A percentile compares a stretch with the other conserved stretches of the same genome.
Conservation (phyloP, 2,113 vertebrate species). For the Strigops habroptila region DNA sequence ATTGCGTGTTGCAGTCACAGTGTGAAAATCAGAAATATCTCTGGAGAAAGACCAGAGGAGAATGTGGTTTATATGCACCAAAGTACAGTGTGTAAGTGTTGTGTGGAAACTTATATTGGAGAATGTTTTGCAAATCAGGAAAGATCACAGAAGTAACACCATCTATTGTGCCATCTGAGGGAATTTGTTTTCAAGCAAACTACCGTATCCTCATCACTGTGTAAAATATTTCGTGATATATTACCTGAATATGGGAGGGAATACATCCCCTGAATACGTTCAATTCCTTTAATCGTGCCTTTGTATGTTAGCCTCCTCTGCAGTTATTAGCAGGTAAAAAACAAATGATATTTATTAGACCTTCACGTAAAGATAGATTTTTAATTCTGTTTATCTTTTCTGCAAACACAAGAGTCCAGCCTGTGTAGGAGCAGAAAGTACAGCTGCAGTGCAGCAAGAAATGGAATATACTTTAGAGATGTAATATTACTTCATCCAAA, state of each 20-base stretch:
- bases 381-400: not conserved
- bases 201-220: not conserved
- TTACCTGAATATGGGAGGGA: too few species aligned
- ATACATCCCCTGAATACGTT: not conserved
- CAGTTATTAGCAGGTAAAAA: not conserved
- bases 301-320: not conserved
- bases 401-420: not conserved
- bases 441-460: not conserved
- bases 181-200: not conserved
- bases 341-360: not conserved
- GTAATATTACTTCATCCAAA: not conserved
- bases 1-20: not conserved
- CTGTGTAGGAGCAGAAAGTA: not conserved
- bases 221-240: not conserved
- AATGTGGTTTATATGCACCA: not conserved
- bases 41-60: not conserved
- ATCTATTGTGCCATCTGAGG: not conserved
- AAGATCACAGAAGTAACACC: not conserved
- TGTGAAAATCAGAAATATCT: not conserved
- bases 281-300: accelerated
- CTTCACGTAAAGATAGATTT: not conserved
- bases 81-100: not conserved
- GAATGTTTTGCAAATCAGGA: not conserved
- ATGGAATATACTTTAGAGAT: not conserved
- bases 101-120: not conserved